A percentile compares a stretch with the other conserved stretches of the same genome.
Evolutionary conservation across 2,888 invertebrate genomes (phyloP).

Genomic region (Campoletis raptor): DNA sequence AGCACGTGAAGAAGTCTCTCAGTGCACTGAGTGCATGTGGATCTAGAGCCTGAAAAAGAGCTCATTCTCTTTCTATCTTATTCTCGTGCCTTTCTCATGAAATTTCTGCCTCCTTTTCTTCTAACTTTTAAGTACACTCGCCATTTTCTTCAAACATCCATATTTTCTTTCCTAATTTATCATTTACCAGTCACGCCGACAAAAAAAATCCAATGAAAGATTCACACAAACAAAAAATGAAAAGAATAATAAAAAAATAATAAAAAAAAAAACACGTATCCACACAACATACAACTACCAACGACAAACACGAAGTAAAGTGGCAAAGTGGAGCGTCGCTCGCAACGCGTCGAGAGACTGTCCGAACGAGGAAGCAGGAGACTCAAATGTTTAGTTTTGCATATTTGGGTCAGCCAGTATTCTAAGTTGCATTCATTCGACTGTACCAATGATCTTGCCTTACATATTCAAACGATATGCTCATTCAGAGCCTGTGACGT

Average conservation of each 20-base stretch:
- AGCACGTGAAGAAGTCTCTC: conserved; percentile 15
- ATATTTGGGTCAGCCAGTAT: conserved; percentile 65
- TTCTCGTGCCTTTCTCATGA: conserved; percentile 36
- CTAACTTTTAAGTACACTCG: neutral
- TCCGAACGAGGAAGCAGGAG: conserved; percentile 11
- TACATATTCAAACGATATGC: neutral
- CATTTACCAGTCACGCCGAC: neutral
- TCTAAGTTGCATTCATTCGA: conserved; percentile 18
- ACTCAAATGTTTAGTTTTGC: conserved; percentile 57
- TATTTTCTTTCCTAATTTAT: neutral
- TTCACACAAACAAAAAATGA: neutral
- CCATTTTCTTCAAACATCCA: neutral
- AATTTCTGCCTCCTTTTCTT: neutral
- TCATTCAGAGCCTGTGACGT: conserved; percentile 33
- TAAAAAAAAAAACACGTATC: neutral
- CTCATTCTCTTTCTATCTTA: conserved; percentile 53
- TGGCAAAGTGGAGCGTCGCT: conserved; percentile 36
- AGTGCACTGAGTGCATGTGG: conserved; percentile 12
- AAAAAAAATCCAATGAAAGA: neutral
- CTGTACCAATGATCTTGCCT: neutral
- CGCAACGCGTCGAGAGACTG: conserved; percentile 13
- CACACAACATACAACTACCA: neutral
- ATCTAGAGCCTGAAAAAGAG: conserved; percentile 42
- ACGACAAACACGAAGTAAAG: neutral
- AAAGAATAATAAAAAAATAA: neutral